Base-by-base conservation (phyloP, 2,888 invertebrate genomes). In the Encarsia formosa region DNA sequence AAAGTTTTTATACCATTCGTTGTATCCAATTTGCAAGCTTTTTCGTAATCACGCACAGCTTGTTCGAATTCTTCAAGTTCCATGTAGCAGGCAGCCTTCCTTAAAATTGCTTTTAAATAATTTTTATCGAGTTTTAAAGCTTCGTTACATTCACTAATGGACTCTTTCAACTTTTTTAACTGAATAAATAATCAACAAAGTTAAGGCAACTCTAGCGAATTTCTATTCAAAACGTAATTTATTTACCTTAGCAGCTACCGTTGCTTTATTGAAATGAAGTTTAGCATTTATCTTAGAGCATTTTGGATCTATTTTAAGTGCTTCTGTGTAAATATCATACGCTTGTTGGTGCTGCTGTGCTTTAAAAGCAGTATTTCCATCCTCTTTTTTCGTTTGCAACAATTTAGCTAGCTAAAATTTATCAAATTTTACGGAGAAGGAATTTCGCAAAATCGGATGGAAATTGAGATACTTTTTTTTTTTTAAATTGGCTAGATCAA, bases 221-320 rank as follows among this genome's bases (percentile, higher is more conserved):
- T n/a, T n/a, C n/a, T n/a, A n/a, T n/a, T n/a, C n/a, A n/a, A n/a
- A n/a, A n/a, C n/a, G 19, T 42, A 9, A 15, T 37, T 16, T 20
- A 41, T 37, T 42, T 67, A 77, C 77, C 65, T 88, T 89, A 52
- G 83, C 83, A 62, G 86, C 85, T 11, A 91, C 93, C 31, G 91
- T 86, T 1, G 95, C 94, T 65, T 94, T 85, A 75, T 97, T 96
- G 70, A 87, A 93, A 69, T 88, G 87, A 22, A 97, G 77, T 76
- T 95, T 95, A 9, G 94, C 90, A 70, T 95, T 95, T 13, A 91
- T 88, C 51, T 86, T 83, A 67, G 81, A 85, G 73, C 95, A 95
- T 58, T 83, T 77, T 11, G 88, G 87, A 75, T 96, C 96, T 53
- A 96, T 86, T 39, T 79, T 79, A 38, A 97, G 77, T 0, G 95